Evolutionary conservation across 2,888 invertebrate species (phyloP).

Genomic region (Phengaris arion): DNA sequence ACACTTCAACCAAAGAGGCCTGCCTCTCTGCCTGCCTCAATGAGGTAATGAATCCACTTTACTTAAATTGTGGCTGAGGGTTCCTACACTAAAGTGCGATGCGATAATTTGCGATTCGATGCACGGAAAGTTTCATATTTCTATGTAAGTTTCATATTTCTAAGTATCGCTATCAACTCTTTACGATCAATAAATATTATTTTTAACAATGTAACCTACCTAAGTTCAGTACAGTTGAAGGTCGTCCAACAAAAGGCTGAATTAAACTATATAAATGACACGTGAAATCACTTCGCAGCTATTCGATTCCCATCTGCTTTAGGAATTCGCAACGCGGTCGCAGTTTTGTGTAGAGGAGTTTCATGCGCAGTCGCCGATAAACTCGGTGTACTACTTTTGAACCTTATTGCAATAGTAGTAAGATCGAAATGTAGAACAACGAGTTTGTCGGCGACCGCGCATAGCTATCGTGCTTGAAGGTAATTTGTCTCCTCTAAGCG

Average conservation of each 20-base stretch:
- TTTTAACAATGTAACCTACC: too few species aligned
- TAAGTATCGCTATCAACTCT: too few species aligned
- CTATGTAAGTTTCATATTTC: too few species aligned
- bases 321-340: background rate
- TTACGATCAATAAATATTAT: too few species aligned
- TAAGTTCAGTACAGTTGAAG: background rate
- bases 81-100: too few species aligned
- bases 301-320: conserved; percentile 4
- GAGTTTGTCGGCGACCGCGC: conserved; percentile 1
- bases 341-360: conserved; percentile 36
- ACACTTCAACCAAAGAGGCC: conserved; percentile 95
- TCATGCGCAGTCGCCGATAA: conserved; percentile 31
- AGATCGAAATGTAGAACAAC: background rate
- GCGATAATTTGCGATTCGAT: too few species aligned
- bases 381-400: background rate
- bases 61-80: conserved; percentile 39
- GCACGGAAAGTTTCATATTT: too few species aligned
- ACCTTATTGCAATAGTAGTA: background rate
- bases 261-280: background rate
- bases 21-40: conserved; percentile 95
- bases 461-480: conserved; percentile 43
- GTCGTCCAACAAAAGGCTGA: background rate
- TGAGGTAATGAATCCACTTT: conserved; percentile 79
- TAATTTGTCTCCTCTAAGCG: conserved; percentile 45
- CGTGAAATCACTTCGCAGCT: background rate